Evolutionary conservation across 2,797 vertebrate species (phyloP).

Genomic region (Podarcis lilfordi): DNA sequence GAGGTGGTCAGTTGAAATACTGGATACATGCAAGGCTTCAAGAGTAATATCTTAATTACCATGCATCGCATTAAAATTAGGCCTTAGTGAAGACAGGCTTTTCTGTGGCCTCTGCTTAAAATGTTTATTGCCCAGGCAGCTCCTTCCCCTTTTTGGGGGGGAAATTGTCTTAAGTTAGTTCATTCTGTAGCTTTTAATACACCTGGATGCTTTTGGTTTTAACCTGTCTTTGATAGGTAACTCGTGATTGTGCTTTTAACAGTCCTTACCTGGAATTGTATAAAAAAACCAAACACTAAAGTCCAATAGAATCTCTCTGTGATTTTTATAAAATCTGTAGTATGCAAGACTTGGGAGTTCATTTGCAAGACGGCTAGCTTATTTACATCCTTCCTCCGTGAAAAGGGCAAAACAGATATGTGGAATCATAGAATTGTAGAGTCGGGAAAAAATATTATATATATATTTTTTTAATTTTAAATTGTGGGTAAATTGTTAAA

Average conservation of each 20-base stretch:
- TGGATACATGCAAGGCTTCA: neutral
- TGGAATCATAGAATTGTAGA: too few species aligned
- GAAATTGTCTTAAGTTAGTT: neutral
- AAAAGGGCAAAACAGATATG: neutral
- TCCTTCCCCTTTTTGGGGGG: neutral
- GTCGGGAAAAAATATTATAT: too few species aligned
- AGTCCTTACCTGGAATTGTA: neutral
- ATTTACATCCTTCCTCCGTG: neutral
- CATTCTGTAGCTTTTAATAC: neutral
- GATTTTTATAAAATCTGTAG: neutral
- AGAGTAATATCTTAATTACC: neutral
- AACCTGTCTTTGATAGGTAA: neutral
- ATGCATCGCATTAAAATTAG: neutral
- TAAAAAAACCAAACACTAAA: neutral
- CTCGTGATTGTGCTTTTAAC: too few species aligned
- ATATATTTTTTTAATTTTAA: neutral
- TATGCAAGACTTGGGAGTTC: neutral
- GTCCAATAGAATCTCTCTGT: neutral
- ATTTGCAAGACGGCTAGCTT: neutral
- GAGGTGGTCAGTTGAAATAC: neutral
- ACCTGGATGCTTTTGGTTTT: neutral
- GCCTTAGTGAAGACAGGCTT: too few species aligned
- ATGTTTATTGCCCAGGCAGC: neutral
- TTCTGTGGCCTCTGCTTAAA: too few species aligned
- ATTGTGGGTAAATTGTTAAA: neutral